Evolutionary conservation across 2,888 invertebrate genomes (phyloP).

Genomic region (Platycheirus rosarum): DNA sequence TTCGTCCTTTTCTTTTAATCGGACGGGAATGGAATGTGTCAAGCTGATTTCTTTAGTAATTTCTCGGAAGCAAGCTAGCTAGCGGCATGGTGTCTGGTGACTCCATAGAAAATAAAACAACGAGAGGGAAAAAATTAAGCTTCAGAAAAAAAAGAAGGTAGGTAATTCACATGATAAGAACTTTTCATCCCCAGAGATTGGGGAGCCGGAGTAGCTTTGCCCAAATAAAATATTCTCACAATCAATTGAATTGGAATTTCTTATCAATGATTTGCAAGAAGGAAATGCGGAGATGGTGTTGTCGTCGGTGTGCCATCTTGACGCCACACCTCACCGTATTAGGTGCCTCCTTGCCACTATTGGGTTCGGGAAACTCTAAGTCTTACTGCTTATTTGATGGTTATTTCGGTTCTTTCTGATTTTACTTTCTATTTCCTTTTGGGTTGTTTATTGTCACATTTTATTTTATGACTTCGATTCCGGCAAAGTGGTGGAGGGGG

Average conservation of each 20-base stretch:
- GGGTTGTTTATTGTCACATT: conserved; percentile 46
- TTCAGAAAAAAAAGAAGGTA: conserved; percentile 25
- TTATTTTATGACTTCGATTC: conserved; percentile 66
- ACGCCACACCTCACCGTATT: background rate
- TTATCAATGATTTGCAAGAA: conserved; percentile 72
- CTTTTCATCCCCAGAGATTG: conserved; percentile 71
- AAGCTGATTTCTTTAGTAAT: conserved; percentile 59
- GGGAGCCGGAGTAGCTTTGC: conserved; percentile 37
- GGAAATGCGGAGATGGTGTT: conserved; percentile 15
- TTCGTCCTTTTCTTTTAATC: conserved; percentile 55
- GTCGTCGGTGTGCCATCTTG: background rate
- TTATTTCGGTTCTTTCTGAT: conserved; percentile 23
- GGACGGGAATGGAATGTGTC: conserved; percentile 66
- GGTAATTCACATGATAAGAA: conserved; percentile 72
- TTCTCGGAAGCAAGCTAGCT: conserved; percentile 19
- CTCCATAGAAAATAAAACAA: conserved; percentile 21
- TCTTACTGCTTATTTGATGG: conserved; percentile 23
- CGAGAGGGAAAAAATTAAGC: conserved; percentile 15
- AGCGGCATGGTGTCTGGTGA: conserved; percentile 49
- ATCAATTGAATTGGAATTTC: conserved; percentile 72
- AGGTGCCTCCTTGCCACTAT: too few relatives aligned
- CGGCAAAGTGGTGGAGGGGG: conserved; percentile 17
- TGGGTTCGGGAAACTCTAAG: background rate
- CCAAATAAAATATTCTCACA: conserved; percentile 65
- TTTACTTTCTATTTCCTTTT: conserved; percentile 25